These are phyloP conservation scores for Sardina pilchardus DNA, from an alignment of 2,113 vertebrate genomes.

Conservation along the genomic window DNA sequence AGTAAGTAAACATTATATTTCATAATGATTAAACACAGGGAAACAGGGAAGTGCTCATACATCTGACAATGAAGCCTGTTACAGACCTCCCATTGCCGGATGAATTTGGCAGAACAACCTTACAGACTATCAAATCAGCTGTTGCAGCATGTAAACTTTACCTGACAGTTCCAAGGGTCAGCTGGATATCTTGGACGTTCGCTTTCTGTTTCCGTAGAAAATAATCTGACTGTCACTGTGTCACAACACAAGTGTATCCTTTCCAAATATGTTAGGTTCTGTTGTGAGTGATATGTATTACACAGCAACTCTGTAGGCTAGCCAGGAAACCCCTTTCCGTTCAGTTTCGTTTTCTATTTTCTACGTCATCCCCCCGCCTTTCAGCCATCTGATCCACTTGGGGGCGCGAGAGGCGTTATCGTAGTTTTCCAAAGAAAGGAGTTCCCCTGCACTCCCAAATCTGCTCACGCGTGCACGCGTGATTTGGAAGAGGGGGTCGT, in stretches of 20 bases:
- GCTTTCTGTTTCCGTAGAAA: not conserved
- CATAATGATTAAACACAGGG: not conserved
- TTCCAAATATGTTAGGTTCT: not conserved
- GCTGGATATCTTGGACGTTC: not conserved
- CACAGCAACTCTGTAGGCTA: slow-evolving; percentile 25
- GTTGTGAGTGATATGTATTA: not conserved
- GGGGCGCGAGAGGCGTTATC: slow-evolving; percentile 19
- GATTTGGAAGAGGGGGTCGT: too few species aligned
- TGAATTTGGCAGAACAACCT: not conserved
- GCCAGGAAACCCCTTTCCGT: slow-evolving; percentile 51
- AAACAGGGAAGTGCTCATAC: not conserved
- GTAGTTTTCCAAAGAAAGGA: not conserved
- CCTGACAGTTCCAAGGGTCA: not conserved
- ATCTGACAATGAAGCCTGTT: not conserved
- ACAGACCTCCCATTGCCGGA: not conserved
- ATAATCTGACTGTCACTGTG: too few species aligned
- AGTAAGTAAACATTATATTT: too few species aligned
- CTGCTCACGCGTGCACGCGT: too few species aligned
- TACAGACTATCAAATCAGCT: not conserved
- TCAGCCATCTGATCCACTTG: slow-evolving; percentile 27
- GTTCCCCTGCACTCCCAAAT: not conserved
- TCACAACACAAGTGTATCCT: not conserved
- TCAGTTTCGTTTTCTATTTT: slow-evolving; percentile 69
- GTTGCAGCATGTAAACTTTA: not conserved
- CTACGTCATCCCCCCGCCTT: slow-evolving; percentile 46